These are phyloP conservation scores for Mus caroli DNA, from an alignment of 2,797 vertebrate species.

Conservation along the genomic window DNA sequence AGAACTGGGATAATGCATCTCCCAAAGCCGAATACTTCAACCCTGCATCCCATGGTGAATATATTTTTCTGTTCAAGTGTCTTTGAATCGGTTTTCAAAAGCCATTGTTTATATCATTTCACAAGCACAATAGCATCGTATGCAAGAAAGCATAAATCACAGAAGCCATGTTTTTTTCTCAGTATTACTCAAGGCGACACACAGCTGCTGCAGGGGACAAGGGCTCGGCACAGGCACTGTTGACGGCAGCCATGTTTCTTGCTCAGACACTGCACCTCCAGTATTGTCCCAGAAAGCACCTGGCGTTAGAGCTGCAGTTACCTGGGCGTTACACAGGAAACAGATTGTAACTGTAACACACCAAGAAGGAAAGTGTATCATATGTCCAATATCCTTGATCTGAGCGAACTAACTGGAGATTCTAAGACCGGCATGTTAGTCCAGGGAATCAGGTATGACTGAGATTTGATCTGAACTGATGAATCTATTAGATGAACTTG, in stretches of 20 bases:
- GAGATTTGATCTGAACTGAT: neutral
- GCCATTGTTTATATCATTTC: neutral
- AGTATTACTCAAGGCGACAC: neutral
- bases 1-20: neutral
- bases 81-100: constrained; percentile 51
- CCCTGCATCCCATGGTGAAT: neutral
- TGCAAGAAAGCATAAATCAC: constrained; percentile 30
- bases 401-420: neutral
- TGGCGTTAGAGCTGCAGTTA: neutral
- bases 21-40: neutral
- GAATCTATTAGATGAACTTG: neutral
- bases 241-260: neutral
- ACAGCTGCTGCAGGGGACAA: neutral
- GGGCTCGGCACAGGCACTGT: neutral
- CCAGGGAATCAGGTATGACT: neutral
- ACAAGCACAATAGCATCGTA: constrained; percentile 23
- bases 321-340: neutral
- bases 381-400: neutral
- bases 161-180: neutral
- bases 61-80: constrained; percentile 54
- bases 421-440: neutral
- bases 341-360: neutral
- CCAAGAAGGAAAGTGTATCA: neutral
- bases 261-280: neutral
- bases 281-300: neutral